Conservation (phyloP, 2,113 vertebrate species). For the Porphyrio hochstetteri region DNA sequence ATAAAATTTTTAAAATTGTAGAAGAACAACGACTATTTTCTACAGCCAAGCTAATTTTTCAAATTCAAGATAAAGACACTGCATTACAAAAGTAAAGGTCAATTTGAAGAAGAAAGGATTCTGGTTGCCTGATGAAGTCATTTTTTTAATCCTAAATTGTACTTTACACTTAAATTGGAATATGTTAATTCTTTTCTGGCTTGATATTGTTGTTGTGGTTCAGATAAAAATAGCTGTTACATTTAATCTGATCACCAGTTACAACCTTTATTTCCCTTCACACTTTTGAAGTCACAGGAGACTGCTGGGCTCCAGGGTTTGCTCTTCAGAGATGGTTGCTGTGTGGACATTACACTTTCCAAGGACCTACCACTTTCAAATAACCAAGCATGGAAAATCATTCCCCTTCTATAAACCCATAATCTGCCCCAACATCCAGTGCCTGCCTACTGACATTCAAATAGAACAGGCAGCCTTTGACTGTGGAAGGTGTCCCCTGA, state of each 20-base stretch:
- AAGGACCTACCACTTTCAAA: background rate
- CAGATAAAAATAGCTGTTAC: slow-evolving; percentile 14
- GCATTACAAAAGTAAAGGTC: background rate
- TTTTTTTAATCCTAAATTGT: slow-evolving; percentile 8
- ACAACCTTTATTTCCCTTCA: slow-evolving; percentile 30
- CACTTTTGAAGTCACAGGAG: background rate
- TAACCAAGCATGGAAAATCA: background rate
- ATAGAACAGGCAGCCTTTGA: background rate
- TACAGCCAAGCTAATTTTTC: background rate
- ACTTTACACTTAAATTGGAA: background rate
- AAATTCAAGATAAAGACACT: background rate
- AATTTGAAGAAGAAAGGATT: background rate
- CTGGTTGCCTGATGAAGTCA: background rate
- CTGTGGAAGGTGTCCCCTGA: background rate
- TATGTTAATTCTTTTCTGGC: slow-evolving; percentile 20
- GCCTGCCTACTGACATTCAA: background rate
- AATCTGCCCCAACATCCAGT: fast-evolving
- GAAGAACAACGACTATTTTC: background rate
- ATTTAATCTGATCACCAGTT: background rate
- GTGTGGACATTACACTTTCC: background rate
- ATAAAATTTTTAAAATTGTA: background rate
- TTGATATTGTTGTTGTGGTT: background rate
- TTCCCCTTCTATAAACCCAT: background rate
- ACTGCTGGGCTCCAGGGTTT: background rate
- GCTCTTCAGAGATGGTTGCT: background rate